A percentile compares a stretch with the other conserved stretches of the same genome.
These are phyloP conservation scores for Torymus texanus DNA, from an alignment of 2,888 invertebrate genomes.

Conservation along the genomic window DNA sequence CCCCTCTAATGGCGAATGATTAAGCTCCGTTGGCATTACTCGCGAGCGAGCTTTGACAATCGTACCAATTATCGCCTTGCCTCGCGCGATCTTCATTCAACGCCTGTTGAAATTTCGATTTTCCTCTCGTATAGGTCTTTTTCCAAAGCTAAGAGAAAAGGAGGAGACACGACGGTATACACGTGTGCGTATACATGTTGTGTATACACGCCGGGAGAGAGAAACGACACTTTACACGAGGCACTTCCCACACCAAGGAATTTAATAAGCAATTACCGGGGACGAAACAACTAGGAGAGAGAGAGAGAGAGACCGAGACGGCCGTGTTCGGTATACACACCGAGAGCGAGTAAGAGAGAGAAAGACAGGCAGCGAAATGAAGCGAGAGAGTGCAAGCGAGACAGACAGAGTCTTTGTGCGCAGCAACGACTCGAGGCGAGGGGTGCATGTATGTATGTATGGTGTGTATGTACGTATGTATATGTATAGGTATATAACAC, in stretches of 20 bases:
- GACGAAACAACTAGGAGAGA: conserved; percentile 66
- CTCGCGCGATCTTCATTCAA: conserved; percentile 35
- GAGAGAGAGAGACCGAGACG: conserved; percentile 60
- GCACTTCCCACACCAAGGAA: conserved; percentile 64
- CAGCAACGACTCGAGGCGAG: conserved; percentile 15
- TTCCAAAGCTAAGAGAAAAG: neutral
- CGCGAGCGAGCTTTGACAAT: conserved; percentile 30
- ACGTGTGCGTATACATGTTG: neutral
- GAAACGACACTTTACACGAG: conserved; percentile 40
- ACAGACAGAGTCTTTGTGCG: conserved; percentile 24
- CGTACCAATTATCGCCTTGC: conserved; percentile 39
- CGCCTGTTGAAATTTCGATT: conserved; percentile 25
- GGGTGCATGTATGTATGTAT: neutral
- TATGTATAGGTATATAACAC: neutral
- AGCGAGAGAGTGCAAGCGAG: neutral
- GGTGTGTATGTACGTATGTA: conserved; percentile 1
- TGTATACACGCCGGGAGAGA: neutral
- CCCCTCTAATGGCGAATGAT: conserved; percentile 54
- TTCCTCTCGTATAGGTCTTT: neutral
- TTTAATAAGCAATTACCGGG: conserved; percentile 73
- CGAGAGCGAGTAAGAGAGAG: neutral
- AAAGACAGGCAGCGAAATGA: neutral
- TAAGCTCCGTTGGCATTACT: conserved; percentile 45
- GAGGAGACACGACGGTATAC: neutral
- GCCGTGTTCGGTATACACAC: conserved; percentile 45